These are phyloP conservation scores for Drosophila trapezifrons DNA, from an alignment of 1,140 invertebrate species.

Conservation along the genomic window DNA sequence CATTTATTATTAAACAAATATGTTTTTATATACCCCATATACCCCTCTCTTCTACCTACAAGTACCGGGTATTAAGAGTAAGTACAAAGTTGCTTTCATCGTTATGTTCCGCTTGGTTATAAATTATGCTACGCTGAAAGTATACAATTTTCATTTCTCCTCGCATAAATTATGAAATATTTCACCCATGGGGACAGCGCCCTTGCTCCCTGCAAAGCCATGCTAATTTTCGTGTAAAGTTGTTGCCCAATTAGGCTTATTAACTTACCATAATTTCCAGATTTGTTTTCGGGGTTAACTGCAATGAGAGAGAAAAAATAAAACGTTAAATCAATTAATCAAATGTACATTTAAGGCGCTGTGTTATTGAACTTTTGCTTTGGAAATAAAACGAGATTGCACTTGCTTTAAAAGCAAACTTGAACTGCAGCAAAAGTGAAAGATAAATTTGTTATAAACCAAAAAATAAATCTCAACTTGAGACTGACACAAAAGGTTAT, in stretches of 20 bases:
- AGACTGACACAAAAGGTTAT: conserved; percentile 73
- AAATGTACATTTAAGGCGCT: conserved; percentile 26
- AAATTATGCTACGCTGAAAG: conserved; percentile 40
- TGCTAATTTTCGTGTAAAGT: conserved; percentile 72
- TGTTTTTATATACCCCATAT: neutral
- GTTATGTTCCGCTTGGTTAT: conserved; percentile 18
- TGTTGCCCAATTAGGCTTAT: conserved; percentile 61
- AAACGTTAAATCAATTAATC: conserved; percentile 30
- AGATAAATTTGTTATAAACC: conserved; percentile 36
- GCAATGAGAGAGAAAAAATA: conserved; percentile 49
- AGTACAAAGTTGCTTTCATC: conserved; percentile 48
- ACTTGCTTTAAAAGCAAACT: conserved; percentile 34
- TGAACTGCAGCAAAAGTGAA: conserved; percentile 47
- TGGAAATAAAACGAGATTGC: conserved; percentile 26
- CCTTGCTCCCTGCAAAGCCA: conserved; percentile 20
- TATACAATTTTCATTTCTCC: conserved; percentile 39
- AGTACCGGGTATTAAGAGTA: conserved; percentile 4
- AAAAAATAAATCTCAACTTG: conserved; percentile 40
- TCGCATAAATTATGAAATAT: conserved; percentile 76
- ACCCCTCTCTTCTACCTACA: neutral
- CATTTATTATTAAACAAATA: neutral
- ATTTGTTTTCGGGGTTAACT: conserved; percentile 48
- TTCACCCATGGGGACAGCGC: conserved; percentile 56
- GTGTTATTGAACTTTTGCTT: conserved; percentile 61
- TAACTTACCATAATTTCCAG: conserved; percentile 75